These are phyloP conservation scores for Sylvilagus floridanus DNA, from an alignment of 2,797 vertebrate genomes.

Conservation along the genomic window DNA sequence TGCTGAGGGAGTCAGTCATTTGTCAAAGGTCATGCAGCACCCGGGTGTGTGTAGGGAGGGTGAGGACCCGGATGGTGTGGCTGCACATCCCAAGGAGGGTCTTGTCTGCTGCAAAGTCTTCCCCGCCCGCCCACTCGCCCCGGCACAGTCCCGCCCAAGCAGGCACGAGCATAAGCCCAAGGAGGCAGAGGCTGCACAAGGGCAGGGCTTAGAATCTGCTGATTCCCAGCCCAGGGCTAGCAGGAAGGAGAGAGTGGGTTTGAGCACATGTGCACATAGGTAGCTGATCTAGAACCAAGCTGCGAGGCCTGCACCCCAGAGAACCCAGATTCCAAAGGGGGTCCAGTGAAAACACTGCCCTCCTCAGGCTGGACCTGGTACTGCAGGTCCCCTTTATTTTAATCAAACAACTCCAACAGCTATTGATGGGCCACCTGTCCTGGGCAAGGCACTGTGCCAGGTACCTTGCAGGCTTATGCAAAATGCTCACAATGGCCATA, in stretches of 20 bases:
- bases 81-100: background rate
- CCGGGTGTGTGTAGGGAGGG: background rate
- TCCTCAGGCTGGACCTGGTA: conserved; percentile 54
- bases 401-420: background rate
- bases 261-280: background rate
- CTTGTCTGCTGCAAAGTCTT: background rate
- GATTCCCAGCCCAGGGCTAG: background rate
- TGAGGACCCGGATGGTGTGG: background rate
- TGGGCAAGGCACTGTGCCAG: background rate
- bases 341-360: conserved; percentile 43
- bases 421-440: background rate
- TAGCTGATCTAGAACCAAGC: background rate
- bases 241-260: background rate
- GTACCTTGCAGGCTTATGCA: background rate
- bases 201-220: background rate
- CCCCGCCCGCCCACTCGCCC: background rate
- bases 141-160: background rate
- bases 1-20: background rate
- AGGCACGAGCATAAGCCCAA: background rate
- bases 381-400: background rate
- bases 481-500: background rate
- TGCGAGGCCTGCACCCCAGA: background rate
- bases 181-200: background rate
- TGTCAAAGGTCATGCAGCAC: conserved; percentile 4
- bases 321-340: background rate